A percentile compares a stretch with the other conserved stretches of the same genome.
These are phyloP conservation scores for Ophiothrix spiculata DNA, from an alignment of 35 echinoderm and acorn worm genomes.

Conservation along the genomic window DNA sequence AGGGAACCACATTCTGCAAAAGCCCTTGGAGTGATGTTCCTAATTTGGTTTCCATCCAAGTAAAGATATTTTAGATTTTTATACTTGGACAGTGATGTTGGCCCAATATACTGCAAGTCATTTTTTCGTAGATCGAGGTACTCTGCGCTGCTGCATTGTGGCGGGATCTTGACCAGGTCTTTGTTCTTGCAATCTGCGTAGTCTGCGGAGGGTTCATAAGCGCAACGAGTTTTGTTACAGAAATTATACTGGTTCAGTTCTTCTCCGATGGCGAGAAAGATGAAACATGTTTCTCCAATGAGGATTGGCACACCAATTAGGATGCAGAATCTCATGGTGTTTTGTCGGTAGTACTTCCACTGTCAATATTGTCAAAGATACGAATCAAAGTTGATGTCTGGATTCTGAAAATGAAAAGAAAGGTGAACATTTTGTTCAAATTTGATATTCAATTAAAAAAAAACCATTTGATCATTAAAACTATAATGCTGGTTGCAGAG, in stretches of 20 bases:
- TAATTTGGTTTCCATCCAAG: constrained; percentile 28
- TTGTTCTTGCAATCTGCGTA: constrained; percentile 43
- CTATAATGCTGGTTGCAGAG: too few relatives aligned
- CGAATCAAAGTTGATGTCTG: too few relatives aligned
- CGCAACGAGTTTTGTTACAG: background rate
- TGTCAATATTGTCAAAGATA: too few relatives aligned
- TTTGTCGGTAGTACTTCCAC: too few relatives aligned
- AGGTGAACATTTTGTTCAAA: too few relatives aligned
- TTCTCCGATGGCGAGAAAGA: background rate
- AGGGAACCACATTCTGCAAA: constrained; percentile 21
- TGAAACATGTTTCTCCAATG: too few relatives aligned
- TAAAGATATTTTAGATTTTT: constrained; percentile 45
- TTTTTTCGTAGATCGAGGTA: constrained; percentile 53
- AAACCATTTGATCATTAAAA: too few relatives aligned
- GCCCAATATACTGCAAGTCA: background rate
- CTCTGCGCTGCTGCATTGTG: constrained; percentile 20
- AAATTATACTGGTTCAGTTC: background rate
- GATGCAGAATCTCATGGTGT: too few relatives aligned
- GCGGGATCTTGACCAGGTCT: constrained; percentile 26
- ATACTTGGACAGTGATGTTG: background rate
- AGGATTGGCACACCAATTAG: too few relatives aligned
- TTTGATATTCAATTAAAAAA: too few relatives aligned
- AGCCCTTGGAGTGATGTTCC: background rate
- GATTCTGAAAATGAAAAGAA: too few relatives aligned
- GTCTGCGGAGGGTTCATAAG: background rate